These are phyloP conservation scores for Catostylus mosaicus DNA, from an alignment of 30 jellyfish, hydroid and myxozoan species.

Conservation along the genomic window DNA sequence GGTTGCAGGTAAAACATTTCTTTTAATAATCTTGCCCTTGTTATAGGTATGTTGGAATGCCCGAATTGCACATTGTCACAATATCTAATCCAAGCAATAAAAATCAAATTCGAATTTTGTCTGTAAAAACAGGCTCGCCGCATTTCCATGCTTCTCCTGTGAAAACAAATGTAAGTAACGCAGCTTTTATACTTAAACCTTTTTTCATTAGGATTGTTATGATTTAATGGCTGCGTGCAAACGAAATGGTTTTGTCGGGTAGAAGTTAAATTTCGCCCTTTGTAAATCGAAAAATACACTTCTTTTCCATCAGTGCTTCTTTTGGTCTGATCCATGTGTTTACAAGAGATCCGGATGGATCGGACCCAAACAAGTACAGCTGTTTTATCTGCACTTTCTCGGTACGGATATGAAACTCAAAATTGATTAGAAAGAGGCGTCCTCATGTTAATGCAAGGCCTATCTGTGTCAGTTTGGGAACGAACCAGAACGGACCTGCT, in stretches of 20 bases:
- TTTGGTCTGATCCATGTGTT: too few species aligned
- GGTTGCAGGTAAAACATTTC: neutral
- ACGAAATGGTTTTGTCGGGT: too few species aligned
- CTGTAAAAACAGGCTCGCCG: slow-evolving; percentile 72
- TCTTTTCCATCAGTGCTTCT: neutral
- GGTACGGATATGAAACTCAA: too few species aligned
- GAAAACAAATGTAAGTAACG: slow-evolving; percentile 61
- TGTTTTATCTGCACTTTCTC: too few species aligned
- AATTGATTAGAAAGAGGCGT: too few species aligned
- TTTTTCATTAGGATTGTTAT: neutral
- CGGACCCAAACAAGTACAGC: too few species aligned
- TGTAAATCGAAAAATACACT: too few species aligned
- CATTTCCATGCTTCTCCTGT: slow-evolving; percentile 82
- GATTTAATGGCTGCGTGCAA: neutral
- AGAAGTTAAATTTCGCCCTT: too few species aligned
- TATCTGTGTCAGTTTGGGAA: too few species aligned
- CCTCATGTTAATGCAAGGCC: too few species aligned
- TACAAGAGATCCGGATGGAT: too few species aligned
- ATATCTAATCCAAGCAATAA: slow-evolving; percentile 84
- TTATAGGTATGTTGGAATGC: slow-evolving; percentile 93
- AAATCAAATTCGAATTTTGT: slow-evolving; percentile 60
- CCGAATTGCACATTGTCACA: slow-evolving; percentile 76
- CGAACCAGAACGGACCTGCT: too few species aligned
- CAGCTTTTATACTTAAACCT: neutral
- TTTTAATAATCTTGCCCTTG: neutral